phyloP scores from a whole-genome alignment of 2,797 vertebrate species.

The Botia kubotai region DNA sequence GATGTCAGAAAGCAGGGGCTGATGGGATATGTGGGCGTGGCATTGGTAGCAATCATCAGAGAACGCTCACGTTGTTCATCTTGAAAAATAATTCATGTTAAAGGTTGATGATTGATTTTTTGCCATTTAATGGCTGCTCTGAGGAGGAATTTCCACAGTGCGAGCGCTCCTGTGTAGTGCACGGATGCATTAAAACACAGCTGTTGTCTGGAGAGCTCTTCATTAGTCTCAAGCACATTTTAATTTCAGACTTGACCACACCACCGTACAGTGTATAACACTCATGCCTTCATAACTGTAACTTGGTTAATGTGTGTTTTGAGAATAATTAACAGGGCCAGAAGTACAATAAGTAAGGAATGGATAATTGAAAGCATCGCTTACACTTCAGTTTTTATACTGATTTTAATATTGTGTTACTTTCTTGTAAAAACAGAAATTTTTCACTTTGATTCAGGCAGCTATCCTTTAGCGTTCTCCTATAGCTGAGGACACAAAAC shows the following conservation, averaged over 20 bases:
- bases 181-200: conserved; percentile 57
- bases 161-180: conserved; percentile 15
- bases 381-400: conserved; percentile 27
- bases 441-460: conserved; percentile 23
- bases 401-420: not conserved
- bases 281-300: conserved; percentile 43
- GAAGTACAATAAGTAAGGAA: conserved; percentile 21
- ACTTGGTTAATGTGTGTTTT: conserved; percentile 44
- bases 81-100: conserved; percentile 60
- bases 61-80: conserved; percentile 34
- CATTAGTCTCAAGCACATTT: conserved; percentile 61
- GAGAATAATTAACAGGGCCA: conserved; percentile 32
- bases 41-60: conserved; percentile 43
- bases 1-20: conserved; percentile 47
- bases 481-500: no score
- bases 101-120: conserved; percentile 61
- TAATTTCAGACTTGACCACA: conserved; percentile 62
- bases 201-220: conserved; percentile 61
- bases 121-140: conserved; percentile 39
- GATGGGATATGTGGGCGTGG: conserved; percentile 52
- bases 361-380: conserved; percentile 19
- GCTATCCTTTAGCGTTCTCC: not conserved
- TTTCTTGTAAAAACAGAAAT: not conserved
- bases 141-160: conserved; percentile 45
- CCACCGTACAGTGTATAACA: conserved; percentile 46